phyloP scores from a whole-genome alignment of 2,888 invertebrate genomes.

The Agrochola macilenta region DNA sequence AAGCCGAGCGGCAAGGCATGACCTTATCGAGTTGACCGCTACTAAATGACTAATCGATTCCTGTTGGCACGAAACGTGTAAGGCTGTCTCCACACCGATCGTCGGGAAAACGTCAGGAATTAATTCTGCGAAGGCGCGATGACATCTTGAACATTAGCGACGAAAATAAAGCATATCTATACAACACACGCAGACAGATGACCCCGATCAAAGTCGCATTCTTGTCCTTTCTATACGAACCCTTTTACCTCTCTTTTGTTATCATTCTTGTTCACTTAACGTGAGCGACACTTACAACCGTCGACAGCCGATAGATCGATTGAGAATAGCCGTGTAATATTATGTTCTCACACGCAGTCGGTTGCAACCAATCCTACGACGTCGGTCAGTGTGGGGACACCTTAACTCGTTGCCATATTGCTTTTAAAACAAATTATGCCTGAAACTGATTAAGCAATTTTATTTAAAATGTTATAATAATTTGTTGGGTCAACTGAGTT shows the following conservation, averaged over 20 bases:
- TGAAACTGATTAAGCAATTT: slow-evolving; percentile 20
- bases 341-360: background rate
- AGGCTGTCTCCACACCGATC: slow-evolving; percentile 22
- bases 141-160: no score
- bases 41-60: slow-evolving; percentile 67
- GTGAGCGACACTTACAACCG: background rate
- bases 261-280: background rate
- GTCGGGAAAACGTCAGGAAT: no score
- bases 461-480: slow-evolving; percentile 1
- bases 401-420: slow-evolving; percentile 9
- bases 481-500: background rate
- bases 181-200: background rate
- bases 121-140: background rate
- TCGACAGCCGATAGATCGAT: background rate
- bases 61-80: slow-evolving; percentile 54
- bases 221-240: background rate
- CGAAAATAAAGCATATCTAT: no score
- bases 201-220: background rate
- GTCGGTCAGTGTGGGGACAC: background rate
- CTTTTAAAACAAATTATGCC: slow-evolving; percentile 1
- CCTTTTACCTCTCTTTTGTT: background rate
- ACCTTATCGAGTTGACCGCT: slow-evolving; percentile 64
- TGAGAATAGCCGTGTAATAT: no score
- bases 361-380: no score
- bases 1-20: slow-evolving; percentile 46